phyloP scores from a whole-genome alignment of 2,113 vertebrate genomes.

The Lota lota region DNA sequence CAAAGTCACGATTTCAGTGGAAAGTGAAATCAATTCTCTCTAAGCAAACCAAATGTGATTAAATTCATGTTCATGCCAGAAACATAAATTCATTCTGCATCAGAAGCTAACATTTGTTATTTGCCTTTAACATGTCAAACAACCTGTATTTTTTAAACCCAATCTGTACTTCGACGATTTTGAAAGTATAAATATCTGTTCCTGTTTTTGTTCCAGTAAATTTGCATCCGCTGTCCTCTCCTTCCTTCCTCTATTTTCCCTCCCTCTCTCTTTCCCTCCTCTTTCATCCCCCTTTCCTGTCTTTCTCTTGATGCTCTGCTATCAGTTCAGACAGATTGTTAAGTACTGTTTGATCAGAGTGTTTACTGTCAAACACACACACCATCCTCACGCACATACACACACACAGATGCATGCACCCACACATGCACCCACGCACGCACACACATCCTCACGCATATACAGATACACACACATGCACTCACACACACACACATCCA shows the following conservation, averaged over 20 bases:
- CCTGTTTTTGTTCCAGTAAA: slow-evolving; percentile 5
- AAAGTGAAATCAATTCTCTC: too few relatives aligned
- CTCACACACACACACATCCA: slow-evolving; percentile 7
- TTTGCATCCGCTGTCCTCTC: slow-evolving; percentile 38
- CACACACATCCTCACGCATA: neutral
- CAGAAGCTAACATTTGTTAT: neutral
- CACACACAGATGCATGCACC: neutral
- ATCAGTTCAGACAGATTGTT: slow-evolving; percentile 78
- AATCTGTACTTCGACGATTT: too few relatives aligned
- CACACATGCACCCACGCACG: too few relatives aligned
- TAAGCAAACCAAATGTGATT: too few relatives aligned
- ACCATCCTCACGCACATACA: slow-evolving; percentile 4
- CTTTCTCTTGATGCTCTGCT: slow-evolving; percentile 56
- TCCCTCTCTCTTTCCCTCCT: slow-evolving; percentile 36
- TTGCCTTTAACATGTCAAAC: neutral
- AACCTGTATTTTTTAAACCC: too few relatives aligned
- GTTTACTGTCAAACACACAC: slow-evolving; percentile 64
- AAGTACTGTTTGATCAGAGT: slow-evolving; percentile 79
- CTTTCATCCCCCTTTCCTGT: slow-evolving; percentile 52
- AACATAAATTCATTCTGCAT: neutral
- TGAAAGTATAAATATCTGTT: too few relatives aligned
- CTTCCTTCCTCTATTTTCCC: slow-evolving; percentile 51
- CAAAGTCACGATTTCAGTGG: too few relatives aligned
- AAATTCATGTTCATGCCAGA: too few relatives aligned
- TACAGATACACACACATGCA: neutral